Conservation (phyloP, 2,888 invertebrate genomes). For the Zhengitettix transpicula region DNA sequence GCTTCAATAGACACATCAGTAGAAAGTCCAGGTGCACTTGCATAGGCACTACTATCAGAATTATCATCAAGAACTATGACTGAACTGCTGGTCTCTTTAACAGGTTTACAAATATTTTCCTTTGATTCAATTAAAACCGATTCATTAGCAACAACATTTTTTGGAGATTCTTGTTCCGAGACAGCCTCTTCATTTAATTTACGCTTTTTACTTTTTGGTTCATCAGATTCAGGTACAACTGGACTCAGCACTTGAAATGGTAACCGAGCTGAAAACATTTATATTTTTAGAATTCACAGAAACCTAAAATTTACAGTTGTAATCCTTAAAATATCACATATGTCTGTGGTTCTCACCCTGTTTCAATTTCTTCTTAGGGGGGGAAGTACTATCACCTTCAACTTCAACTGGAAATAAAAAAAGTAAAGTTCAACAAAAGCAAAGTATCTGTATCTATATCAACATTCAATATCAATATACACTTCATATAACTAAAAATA, state of each 20-base stretch:
- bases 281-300: not conserved
- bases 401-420: not conserved
- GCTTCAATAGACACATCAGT: slow-evolving; percentile 15
- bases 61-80: not conserved
- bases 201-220: slow-evolving; percentile 21
- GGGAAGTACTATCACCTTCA: not conserved
- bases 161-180: slow-evolving; percentile 28
- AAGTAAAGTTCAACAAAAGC: not conserved
- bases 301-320: not conserved
- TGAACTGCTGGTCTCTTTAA: not conserved
- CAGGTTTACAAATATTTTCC: slow-evolving; percentile 21
- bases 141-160: slow-evolving; percentile 14
- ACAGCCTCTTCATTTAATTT: slow-evolving; percentile 27
- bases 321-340: not conserved
- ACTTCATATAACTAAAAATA: too few relatives aligned
- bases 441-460: too few relatives aligned
- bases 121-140: slow-evolving; percentile 19
- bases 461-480: too few relatives aligned
- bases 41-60: not conserved
- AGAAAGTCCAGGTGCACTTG: not conserved
- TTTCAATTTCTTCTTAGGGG: slow-evolving; percentile 4
- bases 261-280: slow-evolving; percentile 28
- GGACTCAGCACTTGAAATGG: slow-evolving; percentile 39
- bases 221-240: slow-evolving; percentile 19
- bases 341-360: not conserved